Evolutionary conservation across 2,888 invertebrate species (phyloP), one percentile per base, ranked within the genome.

Genomic region (Ptychoptera albimana): DNA sequence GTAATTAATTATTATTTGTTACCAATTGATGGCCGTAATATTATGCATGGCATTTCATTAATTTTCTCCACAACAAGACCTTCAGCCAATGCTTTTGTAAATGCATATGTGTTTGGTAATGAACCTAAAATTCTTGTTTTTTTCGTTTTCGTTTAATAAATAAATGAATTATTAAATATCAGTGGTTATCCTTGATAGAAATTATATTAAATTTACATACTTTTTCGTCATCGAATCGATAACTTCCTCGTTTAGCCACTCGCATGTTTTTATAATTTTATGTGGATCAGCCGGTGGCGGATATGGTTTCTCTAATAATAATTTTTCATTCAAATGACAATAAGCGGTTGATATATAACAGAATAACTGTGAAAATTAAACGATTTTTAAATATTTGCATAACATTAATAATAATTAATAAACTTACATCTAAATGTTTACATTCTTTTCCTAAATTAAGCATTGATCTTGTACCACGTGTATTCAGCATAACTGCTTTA

Each of bases 51-150:
- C 8, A 96, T 64, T 23, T 77, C 72, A 2, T 72, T 63, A 66
- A 85, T 82, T 40, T 84, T 77, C 56, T 88, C 84, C 1, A 80
- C 77, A 1, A 89, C 81, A 46, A 92, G 58, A 11, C 80, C 76
- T 63, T 96, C 94, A 0, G 88, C 85, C 11, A 96, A 64, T 0
- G 91, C 85, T 67, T 96, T 96, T 0, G 94, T 93, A 59, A 84
- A 92, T 0, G 93, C 89, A 59, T 94, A 94, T 0, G 91, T 89
- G 61, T 93, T 93, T 0, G 93, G 93, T 45, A 85, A 72, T 50
- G 77, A 74, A 36, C 83, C 80, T 56, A 81, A 63, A 47, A 87
- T 69, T 53, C 79, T 79, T 60, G 11, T 64, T 62, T 45, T 43
- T 43, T 50, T 23, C 3, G 3, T 5, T 23, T 23, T 23, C 7